These are phyloP conservation scores for Poicephalus gulielmi DNA, from an alignment of 2,113 vertebrate genomes.

Conservation along the genomic window DNA sequence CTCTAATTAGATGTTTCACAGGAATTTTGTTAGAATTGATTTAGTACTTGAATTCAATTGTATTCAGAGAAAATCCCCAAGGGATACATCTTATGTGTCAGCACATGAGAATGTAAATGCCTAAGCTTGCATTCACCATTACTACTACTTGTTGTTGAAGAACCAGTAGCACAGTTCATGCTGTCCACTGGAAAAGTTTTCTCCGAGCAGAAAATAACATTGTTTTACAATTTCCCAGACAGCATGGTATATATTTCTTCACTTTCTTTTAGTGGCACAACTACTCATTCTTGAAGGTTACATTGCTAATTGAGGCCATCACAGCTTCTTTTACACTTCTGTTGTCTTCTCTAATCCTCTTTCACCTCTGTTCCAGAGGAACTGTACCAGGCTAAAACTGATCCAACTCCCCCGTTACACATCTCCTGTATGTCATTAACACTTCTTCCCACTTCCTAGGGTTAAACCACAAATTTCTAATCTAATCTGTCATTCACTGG, in stretches of 20 bases:
- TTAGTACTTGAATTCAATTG: not conserved
- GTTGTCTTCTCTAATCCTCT: not conserved
- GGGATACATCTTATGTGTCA: not conserved
- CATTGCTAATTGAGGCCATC: conserved; percentile 36
- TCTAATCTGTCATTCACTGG: conserved; percentile 2
- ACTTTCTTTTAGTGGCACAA: not conserved
- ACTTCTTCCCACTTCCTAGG: not conserved
- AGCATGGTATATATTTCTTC: not conserved
- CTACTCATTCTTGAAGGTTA: not conserved
- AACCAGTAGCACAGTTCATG: not conserved
- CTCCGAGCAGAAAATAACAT: not conserved
- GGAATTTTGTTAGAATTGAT: conserved; percentile 5
- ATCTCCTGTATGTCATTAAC: not conserved
- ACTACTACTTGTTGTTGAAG: not conserved
- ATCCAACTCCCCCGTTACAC: not conserved
- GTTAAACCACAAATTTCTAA: not conserved
- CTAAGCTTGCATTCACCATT: not conserved
- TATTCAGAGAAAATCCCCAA: not conserved
- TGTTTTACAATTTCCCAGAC: not conserved
- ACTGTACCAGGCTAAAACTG: not conserved
- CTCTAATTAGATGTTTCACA: conserved; percentile 15
- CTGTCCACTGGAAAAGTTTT: not conserved
- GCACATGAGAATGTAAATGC: not conserved
- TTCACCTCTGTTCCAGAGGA: conserved; percentile 7
- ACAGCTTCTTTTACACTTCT: not conserved